Evolutionary conservation across 2,888 invertebrate genomes (phyloP).

Genomic region (Aphodius granarius): DNA sequence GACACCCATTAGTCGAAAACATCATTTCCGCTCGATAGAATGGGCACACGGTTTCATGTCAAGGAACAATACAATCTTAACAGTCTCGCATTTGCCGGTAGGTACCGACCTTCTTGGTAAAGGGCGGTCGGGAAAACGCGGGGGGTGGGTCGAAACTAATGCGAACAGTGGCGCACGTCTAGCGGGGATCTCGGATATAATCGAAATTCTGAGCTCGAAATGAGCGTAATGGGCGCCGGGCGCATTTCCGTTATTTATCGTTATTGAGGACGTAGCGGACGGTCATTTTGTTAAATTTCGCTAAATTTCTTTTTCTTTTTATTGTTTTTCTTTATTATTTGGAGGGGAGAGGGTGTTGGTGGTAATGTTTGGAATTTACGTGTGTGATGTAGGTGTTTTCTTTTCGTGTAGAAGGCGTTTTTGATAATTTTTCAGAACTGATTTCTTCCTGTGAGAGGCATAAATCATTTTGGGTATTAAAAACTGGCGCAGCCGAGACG

Average conservation of each 20-base stretch:
- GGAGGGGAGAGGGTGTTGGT: too few relatives aligned
- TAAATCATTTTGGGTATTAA: neutral
- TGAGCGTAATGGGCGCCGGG: neutral
- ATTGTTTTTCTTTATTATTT: neutral
- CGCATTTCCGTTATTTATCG: neutral
- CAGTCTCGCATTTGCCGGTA: neutral
- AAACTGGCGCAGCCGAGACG: neutral
- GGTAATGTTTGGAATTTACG: neutral
- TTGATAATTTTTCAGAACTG: neutral
- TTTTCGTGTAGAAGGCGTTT: neutral
- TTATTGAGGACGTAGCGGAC: neutral
- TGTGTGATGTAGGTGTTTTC: neutral
- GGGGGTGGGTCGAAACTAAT: neutral
- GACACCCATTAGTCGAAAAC: neutral
- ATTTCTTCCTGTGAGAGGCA: neutral
- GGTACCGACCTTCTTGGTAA: neutral
- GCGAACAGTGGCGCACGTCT: neutral
- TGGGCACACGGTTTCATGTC: constrained; percentile 14
- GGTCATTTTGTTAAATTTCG: neutral
- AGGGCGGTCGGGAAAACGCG: neutral
- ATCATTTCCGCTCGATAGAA: constrained; percentile 1
- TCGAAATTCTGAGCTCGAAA: neutral
- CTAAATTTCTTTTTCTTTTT: neutral
- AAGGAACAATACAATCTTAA: constrained; percentile 14
- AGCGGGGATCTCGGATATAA: neutral